These are phyloP conservation scores for Pelvicachromis taeniatus DNA, from an alignment of 2,113 vertebrate genomes.

Conservation along the genomic window DNA sequence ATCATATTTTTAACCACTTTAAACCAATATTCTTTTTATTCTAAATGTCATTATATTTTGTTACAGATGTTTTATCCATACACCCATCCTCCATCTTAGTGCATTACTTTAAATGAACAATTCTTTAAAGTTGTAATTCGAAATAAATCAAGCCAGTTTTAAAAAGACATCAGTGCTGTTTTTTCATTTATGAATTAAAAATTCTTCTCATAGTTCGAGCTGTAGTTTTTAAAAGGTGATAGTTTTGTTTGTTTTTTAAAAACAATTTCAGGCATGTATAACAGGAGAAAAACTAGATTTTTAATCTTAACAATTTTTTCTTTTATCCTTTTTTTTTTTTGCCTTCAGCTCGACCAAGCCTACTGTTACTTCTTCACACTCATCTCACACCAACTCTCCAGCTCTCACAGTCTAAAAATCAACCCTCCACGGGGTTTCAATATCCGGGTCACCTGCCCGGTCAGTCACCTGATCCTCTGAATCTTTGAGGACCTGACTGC, in stretches of 20 bases:
- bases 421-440: slow-evolving; percentile 9
- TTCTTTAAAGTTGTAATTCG: neutral
- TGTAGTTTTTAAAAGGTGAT: neutral
- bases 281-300: neutral
- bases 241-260: too few relatives aligned
- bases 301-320: neutral
- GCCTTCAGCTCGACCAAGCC: neutral
- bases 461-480: slow-evolving; percentile 55
- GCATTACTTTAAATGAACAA: neutral
- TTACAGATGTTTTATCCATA: accelerated
- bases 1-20: neutral
- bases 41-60: neutral
- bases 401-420: slow-evolving; percentile 25
- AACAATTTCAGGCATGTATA: neutral
- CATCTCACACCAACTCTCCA: neutral
- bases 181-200: neutral
- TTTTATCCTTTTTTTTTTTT: neutral
- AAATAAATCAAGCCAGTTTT: neutral
- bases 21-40: neutral
- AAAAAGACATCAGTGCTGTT: neutral
- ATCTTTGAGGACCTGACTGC: slow-evolving; percentile 36
- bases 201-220: neutral
- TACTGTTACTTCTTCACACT: neutral
- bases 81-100: neutral
- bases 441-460: slow-evolving; percentile 45